phyloP scores from a whole-genome alignment of 2,797 vertebrate species.

The Sebastes aleutianus region DNA sequence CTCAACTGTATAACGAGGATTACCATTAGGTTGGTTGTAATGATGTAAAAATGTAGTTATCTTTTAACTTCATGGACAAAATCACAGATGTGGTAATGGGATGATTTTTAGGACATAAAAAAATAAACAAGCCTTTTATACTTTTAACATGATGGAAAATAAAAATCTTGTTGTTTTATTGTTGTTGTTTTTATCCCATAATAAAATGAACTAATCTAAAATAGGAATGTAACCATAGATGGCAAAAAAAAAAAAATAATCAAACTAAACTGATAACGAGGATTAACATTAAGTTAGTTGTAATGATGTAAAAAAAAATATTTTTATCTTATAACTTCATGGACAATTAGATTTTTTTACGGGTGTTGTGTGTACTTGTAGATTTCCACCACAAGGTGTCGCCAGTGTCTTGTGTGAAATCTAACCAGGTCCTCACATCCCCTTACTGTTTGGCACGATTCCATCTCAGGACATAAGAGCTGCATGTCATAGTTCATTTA shows the following conservation, averaged over 20 bases:
- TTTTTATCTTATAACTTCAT: neutral
- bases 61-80: neutral
- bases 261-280: neutral
- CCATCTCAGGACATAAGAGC: neutral
- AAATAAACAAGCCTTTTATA: neutral
- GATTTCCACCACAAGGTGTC: constrained; percentile 48
- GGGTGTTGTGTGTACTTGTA: neutral
- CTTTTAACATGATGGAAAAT: neutral
- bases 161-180: neutral
- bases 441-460: neutral
- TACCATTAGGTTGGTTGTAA: neutral
- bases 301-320: neutral
- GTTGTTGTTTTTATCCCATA: neutral
- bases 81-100: too few species aligned
- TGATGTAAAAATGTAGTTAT: neutral
- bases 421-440: too few species aligned
- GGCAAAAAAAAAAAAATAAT: neutral
- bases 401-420: neutral
- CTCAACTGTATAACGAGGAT: rapidly evolving
- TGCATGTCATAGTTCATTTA: neutral
- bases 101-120: too few species aligned
- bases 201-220: neutral
- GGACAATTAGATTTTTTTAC: neutral
- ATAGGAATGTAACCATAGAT: neutral
- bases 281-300: neutral